Base-by-base conservation (phyloP, 2,888 invertebrate species). In the Elegia similella region DNA sequence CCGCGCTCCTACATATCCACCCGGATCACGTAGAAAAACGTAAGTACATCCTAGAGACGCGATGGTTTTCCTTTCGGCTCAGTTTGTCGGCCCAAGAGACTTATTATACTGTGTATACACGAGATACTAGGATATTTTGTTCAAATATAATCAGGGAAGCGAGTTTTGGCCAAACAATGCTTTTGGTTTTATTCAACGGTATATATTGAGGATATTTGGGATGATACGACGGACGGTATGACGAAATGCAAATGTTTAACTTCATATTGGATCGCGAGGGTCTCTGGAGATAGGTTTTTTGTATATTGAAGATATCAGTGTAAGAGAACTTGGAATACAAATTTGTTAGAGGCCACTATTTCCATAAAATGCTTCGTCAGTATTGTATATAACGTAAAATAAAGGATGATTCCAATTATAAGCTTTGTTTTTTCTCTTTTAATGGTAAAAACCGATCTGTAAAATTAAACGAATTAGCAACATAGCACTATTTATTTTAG, bases 111-210 rank as follows among this genome's bases (percentile, higher is more conserved):
- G 82, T 89, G 86, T 67, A 62, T 88, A 89, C 86, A 85, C 78
- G 80, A 80, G 78, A 81, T 76, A 78, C 77, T 74, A 76, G 76
- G 78, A 89, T 89, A 89, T 88, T 83, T 82, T 88, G 87, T 82
- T 75, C 90, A 90, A 91, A 91, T 88, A 90, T 91, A 90, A 90
- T 90, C 90, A 88, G 78, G 85, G 84, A 82, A 78, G 78, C 73
- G 78, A 77, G 82, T 81, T 76, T 70, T 70, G 72, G 68, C 82
- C 86, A 87, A 89, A 87, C 85, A 86, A 78, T 80, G 79, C 79
- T 85, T 80, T 83, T 32, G 82, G 84, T 88, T 88, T 86, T 84
- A 78, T 85, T 78, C 81, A 73, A 80, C 76, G 76, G 82, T 79
- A 81, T 85, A 79, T 85, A 79, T 72, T 72, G 76, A 73, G 79